phyloP scores from a whole-genome alignment of 2,113 vertebrate species.

The Excalfactoria chinensis region DNA sequence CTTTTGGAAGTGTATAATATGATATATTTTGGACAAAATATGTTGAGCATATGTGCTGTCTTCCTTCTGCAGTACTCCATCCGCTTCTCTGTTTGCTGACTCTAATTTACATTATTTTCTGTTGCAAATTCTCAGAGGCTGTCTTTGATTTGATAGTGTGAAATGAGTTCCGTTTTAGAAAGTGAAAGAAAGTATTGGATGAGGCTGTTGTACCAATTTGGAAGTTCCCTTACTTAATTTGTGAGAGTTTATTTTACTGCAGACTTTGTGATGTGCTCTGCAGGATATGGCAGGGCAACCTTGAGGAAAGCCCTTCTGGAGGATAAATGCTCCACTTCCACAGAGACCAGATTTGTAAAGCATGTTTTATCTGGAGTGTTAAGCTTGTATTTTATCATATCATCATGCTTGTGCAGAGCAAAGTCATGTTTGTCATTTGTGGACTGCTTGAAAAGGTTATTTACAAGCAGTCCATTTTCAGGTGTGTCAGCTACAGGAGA shows the following conservation, averaged over 20 bases:
- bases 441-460: neutral
- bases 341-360: neutral
- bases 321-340: neutral
- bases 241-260: neutral
- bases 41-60: neutral
- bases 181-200: neutral
- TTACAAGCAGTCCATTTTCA: slow-evolving; percentile 20
- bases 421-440: neutral
- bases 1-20: neutral
- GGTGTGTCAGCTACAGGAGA: neutral
- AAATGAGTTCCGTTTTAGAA: neutral
- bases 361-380: neutral
- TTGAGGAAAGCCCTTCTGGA: neutral
- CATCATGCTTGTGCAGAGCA: neutral
- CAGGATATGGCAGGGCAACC: neutral
- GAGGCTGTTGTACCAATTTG: neutral
- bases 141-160: neutral
- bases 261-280: neutral
- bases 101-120: neutral
- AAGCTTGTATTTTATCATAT: neutral
- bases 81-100: neutral
- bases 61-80: neutral
- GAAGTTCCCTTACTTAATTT: neutral
- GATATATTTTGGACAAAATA: neutral
- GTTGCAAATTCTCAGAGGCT: neutral